Base-by-base conservation (phyloP, 2,888 invertebrate genomes). In the Eremobia ochroleuca region DNA sequence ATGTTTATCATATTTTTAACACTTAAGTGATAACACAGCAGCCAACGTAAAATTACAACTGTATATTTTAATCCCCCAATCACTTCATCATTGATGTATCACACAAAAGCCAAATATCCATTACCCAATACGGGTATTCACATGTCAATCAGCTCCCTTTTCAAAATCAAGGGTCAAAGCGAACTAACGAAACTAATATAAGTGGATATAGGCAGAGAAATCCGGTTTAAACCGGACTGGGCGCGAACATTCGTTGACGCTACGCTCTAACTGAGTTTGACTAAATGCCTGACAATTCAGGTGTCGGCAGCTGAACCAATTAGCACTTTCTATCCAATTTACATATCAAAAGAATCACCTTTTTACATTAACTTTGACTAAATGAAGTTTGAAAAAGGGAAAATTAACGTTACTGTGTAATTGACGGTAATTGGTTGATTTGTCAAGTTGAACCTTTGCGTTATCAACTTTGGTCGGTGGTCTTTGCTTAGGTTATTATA, bases 271-370 rank as follows among this genome's bases (percentile, higher is more conserved):
- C 83, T 79, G 74, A 85, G 80, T 90, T 87, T 85, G 82, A 61
- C 87, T 81, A 82, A 84, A 85, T 71, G 79, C 76, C 77, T 74
- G 76, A 80, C 79, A 85, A 87, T 88, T 85, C 88, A 84, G 87
- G 80, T 88, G 90, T 77, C 85, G 85, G 72, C 85, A 79, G 81
- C 81, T 77, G 46, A 87, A 79, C 85, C 92, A 93, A 92, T 93
- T 92, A 92, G 77, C 86, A 76, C 79, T 85, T 82, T 84, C 85
- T 77, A 72, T 80, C 83, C 86, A 92, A 93, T 93, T 92, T 91
- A 89, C 90, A 91, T 92, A 88, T 90, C 89, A 91, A 92, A 93
- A 92, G 92, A 92, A 90, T 89, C 84, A 86, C 81, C 86, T 86
- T 88, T 89, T 85, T 55, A 81, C 88, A 87, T 90, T 79, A 89